phyloP scores from a whole-genome alignment of 2,888 invertebrate species.

The Eulithis testata region DNA sequence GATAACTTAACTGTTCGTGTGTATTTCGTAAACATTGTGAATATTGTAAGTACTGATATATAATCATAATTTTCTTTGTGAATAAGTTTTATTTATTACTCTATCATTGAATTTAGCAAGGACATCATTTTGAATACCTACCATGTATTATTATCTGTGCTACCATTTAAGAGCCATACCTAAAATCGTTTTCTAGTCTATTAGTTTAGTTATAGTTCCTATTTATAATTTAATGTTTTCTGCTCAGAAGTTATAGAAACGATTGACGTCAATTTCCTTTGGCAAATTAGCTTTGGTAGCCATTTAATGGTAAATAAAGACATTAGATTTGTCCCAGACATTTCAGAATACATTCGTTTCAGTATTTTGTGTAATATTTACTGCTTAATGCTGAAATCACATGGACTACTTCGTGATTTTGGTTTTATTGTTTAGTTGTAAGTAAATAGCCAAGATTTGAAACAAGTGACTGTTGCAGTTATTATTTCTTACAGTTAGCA shows the following conservation, averaged over 20 bases:
- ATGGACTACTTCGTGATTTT: neutral
- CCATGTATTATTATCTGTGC: too few species aligned
- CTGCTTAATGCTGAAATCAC: slow-evolving; percentile 12
- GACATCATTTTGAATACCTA: too few species aligned
- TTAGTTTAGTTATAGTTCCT: neutral
- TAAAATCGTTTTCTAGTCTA: neutral
- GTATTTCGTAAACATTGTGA: too few species aligned
- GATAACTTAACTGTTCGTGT: too few species aligned
- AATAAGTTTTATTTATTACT: too few species aligned
- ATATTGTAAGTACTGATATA: too few species aligned
- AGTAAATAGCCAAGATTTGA: too few species aligned
- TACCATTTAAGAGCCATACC: neutral
- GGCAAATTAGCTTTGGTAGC: slow-evolving; percentile 49
- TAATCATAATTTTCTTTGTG: too few species aligned
- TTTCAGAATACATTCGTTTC: slow-evolving; percentile 33
- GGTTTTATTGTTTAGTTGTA: neutral
- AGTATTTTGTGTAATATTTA: slow-evolving; percentile 27
- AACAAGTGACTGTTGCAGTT: too few species aligned
- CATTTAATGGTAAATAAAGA: slow-evolving; percentile 50
- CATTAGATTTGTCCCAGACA: slow-evolving; percentile 40
- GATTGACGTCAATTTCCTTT: slow-evolving; percentile 54
- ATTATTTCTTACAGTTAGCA: too few species aligned
- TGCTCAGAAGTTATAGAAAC: slow-evolving; percentile 32
- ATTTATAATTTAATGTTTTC: slow-evolving; percentile 22
- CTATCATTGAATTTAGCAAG: too few species aligned